These are phyloP conservation scores for Leuctra nigra DNA, from an alignment of 2,888 invertebrate genomes.

Conservation along the genomic window DNA sequence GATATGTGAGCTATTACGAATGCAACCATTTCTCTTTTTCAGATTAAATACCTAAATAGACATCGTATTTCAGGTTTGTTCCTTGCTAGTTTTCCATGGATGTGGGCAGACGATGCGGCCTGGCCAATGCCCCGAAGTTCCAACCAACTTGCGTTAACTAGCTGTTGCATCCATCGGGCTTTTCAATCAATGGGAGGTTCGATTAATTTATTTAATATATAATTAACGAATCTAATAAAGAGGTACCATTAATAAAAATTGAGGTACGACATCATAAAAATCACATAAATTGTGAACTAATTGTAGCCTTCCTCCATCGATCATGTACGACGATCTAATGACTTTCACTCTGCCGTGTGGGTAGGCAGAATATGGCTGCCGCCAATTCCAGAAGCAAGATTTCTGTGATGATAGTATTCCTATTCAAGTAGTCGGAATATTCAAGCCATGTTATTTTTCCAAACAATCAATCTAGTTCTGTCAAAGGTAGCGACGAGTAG, in stretches of 20 bases:
- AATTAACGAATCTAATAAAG: conserved; percentile 20
- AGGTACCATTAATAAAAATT: conserved; percentile 14
- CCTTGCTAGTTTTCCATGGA: too few relatives aligned
- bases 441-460: too few relatives aligned
- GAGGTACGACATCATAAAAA: conserved; percentile 16
- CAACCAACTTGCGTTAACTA: not conserved
- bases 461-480: conserved; percentile 8
- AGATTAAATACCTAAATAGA: too few relatives aligned
- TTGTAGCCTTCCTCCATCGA: conserved; percentile 4
- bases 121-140: conserved; percentile 11
- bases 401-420: too few relatives aligned
- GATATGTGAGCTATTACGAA: too few relatives aligned
- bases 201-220: conserved; percentile 16
- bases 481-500: not conserved
- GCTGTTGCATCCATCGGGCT: not conserved
- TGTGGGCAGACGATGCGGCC: too few relatives aligned
- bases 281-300: conserved; percentile 15
- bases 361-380: not conserved
- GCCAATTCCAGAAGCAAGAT: conserved; percentile 15
- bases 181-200: conserved; percentile 12
- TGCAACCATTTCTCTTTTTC: too few relatives aligned
- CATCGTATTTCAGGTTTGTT: too few relatives aligned
- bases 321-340: not conserved
- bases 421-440: too few relatives aligned
- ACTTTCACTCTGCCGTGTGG: too few relatives aligned